Base-by-base conservation (phyloP, 2,888 invertebrate species). In the Cerastis leucographa region DNA sequence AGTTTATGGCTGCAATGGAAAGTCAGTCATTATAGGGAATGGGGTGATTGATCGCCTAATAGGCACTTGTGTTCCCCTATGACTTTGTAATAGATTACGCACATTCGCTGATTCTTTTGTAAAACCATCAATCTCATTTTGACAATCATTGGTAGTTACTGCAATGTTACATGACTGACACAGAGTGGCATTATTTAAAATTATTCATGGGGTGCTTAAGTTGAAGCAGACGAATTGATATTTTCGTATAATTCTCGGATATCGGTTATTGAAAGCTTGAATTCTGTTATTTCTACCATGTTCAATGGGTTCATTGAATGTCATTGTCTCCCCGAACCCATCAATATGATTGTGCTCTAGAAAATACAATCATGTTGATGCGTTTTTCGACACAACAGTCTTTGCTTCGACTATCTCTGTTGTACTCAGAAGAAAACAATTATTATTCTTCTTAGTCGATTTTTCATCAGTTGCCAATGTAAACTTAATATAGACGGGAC, bases 11-110 rank as follows among this genome's bases (percentile, higher is more conserved):
- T 81, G 35, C 61, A 56, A 71, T 67, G 51, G 59, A 59, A 68
- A 82, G 72, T 81, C 67, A 66, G 42, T 73, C 66, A 74, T 73
- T 76, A 71, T 77, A 61, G 66, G 29, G 64, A 78, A 85, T 54
- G 68, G 75, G 76, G 81, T 88, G 84, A 87, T 87, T 81, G 81
- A 79, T 77, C 74, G 49, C 29, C 62, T 81, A 81, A 81, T 72
- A 76, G 65, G 56, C 67, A 81, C 66, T 73, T 78, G 54, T 65
- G 64, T 68, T 74, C 80, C 87, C 82, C 82, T 81, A 85, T 85
- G 75, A 80, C 84, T 80, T 71, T 51, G 68, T 72, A 78, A 79
- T 79, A 74, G 51, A 42, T 80, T 66, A 66, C 62, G 49, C 68
- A 75, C 73, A 74, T 80, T 86, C 72, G 73, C 77, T 64, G 49